A percentile compares a stretch with the other conserved stretches of the same genome.
These are phyloP conservation scores for Ascaphus truei DNA, from an alignment of 2,113 vertebrate genomes.

Conservation along the genomic window DNA sequence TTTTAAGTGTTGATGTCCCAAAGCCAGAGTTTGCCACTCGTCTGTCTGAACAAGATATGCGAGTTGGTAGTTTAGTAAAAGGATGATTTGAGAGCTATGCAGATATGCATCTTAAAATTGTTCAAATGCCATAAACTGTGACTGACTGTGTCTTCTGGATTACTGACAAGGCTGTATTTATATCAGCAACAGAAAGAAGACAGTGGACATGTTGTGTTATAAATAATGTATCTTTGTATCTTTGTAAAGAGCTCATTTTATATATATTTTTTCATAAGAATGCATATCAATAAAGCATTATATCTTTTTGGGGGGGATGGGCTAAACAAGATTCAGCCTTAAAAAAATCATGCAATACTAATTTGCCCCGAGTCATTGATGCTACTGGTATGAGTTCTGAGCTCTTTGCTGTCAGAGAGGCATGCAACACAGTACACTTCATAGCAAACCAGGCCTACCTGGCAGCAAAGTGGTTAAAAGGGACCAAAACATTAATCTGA, in stretches of 20 bases:
- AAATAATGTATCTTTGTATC: slow-evolving; percentile 7
- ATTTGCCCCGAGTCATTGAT: no score
- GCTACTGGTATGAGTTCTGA: no score
- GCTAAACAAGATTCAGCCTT: neutral
- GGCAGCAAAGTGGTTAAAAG: no score
- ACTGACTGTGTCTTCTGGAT: neutral
- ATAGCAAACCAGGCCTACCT: no score
- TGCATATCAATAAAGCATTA: neutral
- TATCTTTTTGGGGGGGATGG: no score
- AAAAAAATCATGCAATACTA: neutral
- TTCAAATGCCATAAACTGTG: neutral
- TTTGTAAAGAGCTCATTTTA: neutral
- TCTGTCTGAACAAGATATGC: neutral
- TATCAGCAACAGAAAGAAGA: neutral
- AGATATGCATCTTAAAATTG: neutral
- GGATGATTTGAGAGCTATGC: neutral
- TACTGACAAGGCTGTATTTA: neutral
- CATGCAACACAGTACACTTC: no score
- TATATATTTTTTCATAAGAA: neutral
- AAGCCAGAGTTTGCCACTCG: neutral
- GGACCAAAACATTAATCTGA: no score
- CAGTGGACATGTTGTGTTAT: neutral
- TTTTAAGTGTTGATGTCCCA: no score
- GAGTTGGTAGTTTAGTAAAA: neutral
- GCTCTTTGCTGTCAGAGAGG: no score